A percentile compares a stretch with the other conserved stretches of the same genome.
phyloP scores from a whole-genome alignment of 2,797 vertebrate genomes.

The Tarsius wallacei region DNA sequence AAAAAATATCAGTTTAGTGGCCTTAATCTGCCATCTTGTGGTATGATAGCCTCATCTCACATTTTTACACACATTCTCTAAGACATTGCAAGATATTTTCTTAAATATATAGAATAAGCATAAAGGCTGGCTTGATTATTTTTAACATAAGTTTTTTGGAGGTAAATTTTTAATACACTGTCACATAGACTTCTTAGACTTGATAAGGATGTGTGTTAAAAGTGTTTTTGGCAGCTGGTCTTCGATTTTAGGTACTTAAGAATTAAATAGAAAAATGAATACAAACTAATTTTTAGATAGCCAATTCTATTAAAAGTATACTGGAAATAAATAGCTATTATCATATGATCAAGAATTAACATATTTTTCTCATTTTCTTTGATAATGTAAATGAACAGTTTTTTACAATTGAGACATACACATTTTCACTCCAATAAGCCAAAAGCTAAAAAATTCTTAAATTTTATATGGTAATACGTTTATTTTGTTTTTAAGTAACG shows the following conservation, averaged over 20 bases:
- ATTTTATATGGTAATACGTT: neutral
- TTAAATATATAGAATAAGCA: neutral
- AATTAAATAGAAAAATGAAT: neutral
- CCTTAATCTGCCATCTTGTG: slow-evolving; percentile 83
- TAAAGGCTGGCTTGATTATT: neutral
- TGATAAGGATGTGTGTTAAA: neutral
- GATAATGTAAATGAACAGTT: neutral
- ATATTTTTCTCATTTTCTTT: neutral
- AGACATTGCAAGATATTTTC: neutral
- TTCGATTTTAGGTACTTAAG: neutral
- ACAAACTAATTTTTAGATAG: neutral
- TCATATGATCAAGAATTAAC: neutral
- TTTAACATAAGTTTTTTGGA: neutral
- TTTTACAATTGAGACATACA: neutral
- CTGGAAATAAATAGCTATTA: neutral
- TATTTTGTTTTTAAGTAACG: neutral
- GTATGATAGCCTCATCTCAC: slow-evolving; percentile 44
- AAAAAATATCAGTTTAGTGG: slow-evolving; percentile 48
- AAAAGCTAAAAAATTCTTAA: neutral
- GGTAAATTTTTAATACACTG: neutral
- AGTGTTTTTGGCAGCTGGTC: neutral
- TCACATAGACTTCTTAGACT: neutral
- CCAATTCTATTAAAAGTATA: neutral
- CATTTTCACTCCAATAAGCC: neutral
- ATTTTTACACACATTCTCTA: neutral